phyloP scores from a whole-genome alignment of 2,888 invertebrate genomes.

The Tuberolachnus salignus region DNA sequence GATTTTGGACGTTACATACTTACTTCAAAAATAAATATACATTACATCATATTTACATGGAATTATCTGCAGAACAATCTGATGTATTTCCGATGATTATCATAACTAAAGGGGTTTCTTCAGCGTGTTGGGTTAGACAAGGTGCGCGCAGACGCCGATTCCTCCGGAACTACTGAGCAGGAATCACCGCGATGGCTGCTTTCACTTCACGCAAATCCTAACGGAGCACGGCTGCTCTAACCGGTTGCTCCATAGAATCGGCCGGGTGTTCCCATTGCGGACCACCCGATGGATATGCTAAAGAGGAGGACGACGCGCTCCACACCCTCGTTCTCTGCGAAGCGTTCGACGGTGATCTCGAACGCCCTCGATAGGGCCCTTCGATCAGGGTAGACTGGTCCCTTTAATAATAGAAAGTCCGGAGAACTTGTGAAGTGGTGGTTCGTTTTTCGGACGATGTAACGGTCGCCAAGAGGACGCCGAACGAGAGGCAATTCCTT shows the following conservation, averaged over 20 bases:
- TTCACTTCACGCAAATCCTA: too few relatives aligned
- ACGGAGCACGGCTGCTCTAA: constrained; percentile 17
- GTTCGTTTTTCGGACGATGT: too few relatives aligned
- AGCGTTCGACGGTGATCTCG: neutral
- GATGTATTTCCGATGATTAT: too few relatives aligned
- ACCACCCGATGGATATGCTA: neutral
- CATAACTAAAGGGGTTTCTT: too few relatives aligned
- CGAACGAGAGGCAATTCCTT: neutral
- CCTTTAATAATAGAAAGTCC: neutral
- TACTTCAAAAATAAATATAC: too few relatives aligned
- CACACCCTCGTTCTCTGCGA: neutral
- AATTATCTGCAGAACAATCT: too few relatives aligned
- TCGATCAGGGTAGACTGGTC: neutral
- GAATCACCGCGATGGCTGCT: too few relatives aligned
- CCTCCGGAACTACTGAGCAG: too few relatives aligned
- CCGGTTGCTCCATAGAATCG: neutral
- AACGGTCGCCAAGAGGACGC: constrained; percentile 9
- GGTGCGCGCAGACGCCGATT: too few relatives aligned
- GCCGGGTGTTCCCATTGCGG: constrained; percentile 6
- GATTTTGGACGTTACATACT: too few relatives aligned
- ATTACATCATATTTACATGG: too few relatives aligned
- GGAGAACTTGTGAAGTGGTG: neutral
- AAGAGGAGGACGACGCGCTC: neutral
- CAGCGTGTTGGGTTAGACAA: too few relatives aligned
- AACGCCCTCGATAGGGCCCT: neutral